These are phyloP conservation scores for Tylochromis polylepis DNA, from an alignment of 2,113 vertebrate species.

Conservation along the genomic window DNA sequence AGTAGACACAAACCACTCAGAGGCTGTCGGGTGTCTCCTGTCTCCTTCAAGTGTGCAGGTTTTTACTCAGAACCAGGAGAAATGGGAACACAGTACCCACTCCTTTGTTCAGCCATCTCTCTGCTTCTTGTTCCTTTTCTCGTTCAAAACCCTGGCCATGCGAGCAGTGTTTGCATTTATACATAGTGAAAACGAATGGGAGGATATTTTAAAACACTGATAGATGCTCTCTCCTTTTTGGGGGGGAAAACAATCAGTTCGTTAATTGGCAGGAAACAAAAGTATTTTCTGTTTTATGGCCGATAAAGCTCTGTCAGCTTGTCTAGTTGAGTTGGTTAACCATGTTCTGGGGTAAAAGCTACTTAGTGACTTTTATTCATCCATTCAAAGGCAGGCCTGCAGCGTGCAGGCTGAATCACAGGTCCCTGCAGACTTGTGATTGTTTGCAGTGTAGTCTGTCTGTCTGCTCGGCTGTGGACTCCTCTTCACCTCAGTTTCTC, in stretches of 20 bases:
- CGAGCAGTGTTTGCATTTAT: not conserved
- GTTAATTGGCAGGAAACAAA: not conserved
- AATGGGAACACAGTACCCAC: slow-evolving; percentile 2
- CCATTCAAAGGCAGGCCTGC: not conserved
- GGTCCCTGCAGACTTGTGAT: not conserved
- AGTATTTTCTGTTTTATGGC: not conserved
- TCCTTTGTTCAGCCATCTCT: not conserved
- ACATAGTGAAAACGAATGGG: not conserved
- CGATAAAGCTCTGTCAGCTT: not conserved
- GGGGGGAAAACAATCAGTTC: not conserved
- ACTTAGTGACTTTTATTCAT: not conserved
- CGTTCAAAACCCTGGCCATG: not conserved
- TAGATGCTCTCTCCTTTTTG: not conserved
- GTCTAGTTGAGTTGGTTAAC: not conserved
- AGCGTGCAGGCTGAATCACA: not conserved
- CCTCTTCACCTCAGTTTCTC: slow-evolving; percentile 15
- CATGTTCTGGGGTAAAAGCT: not conserved
- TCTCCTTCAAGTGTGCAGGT: slow-evolving; percentile 33
- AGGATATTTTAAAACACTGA: not conserved
- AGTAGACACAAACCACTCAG: slow-evolving; percentile 54
- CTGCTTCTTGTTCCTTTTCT: not conserved
- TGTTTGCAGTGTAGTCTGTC: slow-evolving; percentile 16
- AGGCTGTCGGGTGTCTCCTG: not conserved
- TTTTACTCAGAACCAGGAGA: not conserved
- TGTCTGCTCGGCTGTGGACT: slow-evolving; percentile 2